Base-by-base conservation (phyloP, 1,140 invertebrate species). In the Achatina immaculata region DNA sequence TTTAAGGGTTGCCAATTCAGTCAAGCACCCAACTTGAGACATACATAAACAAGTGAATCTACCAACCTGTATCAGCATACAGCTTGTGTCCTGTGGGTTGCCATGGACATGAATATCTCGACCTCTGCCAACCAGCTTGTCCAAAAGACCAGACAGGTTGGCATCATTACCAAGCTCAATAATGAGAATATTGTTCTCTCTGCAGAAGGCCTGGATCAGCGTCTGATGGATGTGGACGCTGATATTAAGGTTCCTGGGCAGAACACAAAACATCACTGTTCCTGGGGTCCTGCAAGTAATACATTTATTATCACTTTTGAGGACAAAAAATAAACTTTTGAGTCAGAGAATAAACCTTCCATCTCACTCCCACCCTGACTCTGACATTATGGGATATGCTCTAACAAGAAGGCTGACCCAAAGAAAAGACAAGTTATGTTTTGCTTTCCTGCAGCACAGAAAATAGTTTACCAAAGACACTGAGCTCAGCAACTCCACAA, bases 191-290 rank as follows among this genome's bases (percentile, higher is more conserved):
- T 62, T 76, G 31, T 76, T 76, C 51, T 76, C 74, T 24, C 40
- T 16, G 42, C 74, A 76, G 51, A 76, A 76, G 48, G 74, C 74
- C 51, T 76, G 28, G 1, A 76, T 76, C 34, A 76, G 51, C 43
- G 42, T 76, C 34, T 76, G 74, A 28, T 76, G 45, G n/a, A 76
- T 76, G 48, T 76, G 74, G 19, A 76, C 40, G 34, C 74, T 76
- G 48, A 76, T 24, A 24, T 76, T 58, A 0, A 6, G 7, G 31
- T 19, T 43, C 21, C 0, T 40, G 1, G 74, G 74, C 43, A 76
- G 34, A 28, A 76, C 34, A 62, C 74, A 76, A 19, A 58, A 28
- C 74, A 76, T 76, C 14, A 76, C 55, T 36, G 48, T 40, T 34
- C 71, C 28, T 73, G 71, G 71, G 0, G 24, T 34, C 28, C 71